Evolutionary conservation across 35 echinoderm and acorn worm species (phyloP).

Genomic region (Acanthaster planci): DNA sequence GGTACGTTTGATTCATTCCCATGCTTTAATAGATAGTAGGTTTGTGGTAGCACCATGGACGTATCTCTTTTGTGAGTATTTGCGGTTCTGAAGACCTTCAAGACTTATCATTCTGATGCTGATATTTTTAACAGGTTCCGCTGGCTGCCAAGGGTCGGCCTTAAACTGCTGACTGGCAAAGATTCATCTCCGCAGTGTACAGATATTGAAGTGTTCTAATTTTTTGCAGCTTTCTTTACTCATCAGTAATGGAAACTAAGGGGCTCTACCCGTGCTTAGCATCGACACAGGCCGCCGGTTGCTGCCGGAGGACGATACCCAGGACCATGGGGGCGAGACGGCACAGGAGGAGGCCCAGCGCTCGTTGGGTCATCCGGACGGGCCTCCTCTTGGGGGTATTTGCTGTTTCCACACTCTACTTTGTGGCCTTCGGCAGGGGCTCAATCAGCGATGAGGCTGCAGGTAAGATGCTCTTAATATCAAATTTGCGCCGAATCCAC

Average conservation of each 20-base stretch:
- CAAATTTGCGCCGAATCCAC: too few relatives aligned
- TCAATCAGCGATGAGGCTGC: not conserved
- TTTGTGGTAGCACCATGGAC: too few relatives aligned
- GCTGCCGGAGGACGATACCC: not conserved
- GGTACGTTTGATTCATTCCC: too few relatives aligned
- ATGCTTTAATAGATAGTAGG: too few relatives aligned
- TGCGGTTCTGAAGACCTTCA: too few relatives aligned
- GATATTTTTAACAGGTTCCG: too few relatives aligned
- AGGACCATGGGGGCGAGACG: not conserved
- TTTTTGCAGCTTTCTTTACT: not conserved
- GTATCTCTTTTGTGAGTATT: too few relatives aligned
- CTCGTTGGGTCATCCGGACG: slow-evolving; percentile 21
- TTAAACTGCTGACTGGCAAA: too few relatives aligned
- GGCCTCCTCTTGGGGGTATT: not conserved
- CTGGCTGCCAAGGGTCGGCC: too few relatives aligned
- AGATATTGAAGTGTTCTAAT: too few relatives aligned
- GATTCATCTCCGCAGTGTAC: too few relatives aligned
- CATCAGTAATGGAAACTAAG: slow-evolving; percentile 38
- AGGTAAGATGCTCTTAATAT: not conserved
- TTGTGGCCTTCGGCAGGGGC: not conserved
- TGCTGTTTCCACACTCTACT: slow-evolving; percentile 4
- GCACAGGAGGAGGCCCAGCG: not conserved
- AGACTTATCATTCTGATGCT: too few relatives aligned
- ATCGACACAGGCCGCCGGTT: not conserved
- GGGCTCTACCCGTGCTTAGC: not conserved